Percentiles rank a stretch among this genome's conserved stretches.
These are phyloP conservation scores for Argyra leucocephala DNA, from an alignment of 2,888 invertebrate species.

Conservation along the genomic window DNA sequence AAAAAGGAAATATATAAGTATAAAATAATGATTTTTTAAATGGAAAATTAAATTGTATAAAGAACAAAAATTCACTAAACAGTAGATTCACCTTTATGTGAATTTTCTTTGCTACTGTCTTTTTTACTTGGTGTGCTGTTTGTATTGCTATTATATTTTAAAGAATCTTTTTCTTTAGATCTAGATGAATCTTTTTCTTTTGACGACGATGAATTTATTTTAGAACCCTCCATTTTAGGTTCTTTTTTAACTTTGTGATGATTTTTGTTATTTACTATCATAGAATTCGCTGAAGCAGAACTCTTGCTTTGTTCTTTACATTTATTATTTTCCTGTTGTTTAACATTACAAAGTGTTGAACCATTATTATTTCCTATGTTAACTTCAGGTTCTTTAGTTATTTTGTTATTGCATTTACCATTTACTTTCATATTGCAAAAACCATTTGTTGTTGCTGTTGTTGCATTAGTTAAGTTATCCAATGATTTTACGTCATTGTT, in stretches of 20 bases:
- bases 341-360: not conserved
- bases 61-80: not conserved
- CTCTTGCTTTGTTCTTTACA: not conserved
- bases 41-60: not conserved
- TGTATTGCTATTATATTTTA: not conserved
- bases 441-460: not conserved
- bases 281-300: not conserved
- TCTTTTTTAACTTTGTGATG: not conserved
- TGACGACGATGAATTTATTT: not conserved
- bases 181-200: not conserved
- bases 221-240: not conserved
- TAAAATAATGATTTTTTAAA: not conserved
- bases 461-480: not conserved
- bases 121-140: not conserved
- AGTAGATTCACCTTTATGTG: not conserved
- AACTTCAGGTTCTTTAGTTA: not conserved
- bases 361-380: not conserved
- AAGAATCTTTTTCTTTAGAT: not conserved
- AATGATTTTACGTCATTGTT: not conserved
- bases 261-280: not conserved
- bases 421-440: not conserved
- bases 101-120: conserved; percentile 4
- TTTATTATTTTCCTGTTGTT: not conserved
- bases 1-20: not conserved
- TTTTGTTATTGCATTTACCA: not conserved